Percentiles rank a stretch among this genome's conserved stretches.
phyloP scores from a whole-genome alignment of 2,888 invertebrate genomes.

The Lithophane semibrunnea region DNA sequence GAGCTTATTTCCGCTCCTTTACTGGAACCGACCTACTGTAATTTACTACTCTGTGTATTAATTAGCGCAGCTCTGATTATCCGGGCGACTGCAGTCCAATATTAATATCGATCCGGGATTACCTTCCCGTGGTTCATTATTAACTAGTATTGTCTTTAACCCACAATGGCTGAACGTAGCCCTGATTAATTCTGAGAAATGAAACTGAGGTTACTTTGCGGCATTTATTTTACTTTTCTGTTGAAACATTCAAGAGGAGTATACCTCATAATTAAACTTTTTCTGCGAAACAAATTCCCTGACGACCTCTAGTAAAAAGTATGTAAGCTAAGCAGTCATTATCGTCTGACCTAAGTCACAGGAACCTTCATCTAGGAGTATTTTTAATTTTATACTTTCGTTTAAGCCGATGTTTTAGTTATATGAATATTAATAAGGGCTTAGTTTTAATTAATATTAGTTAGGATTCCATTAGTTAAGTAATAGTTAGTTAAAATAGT shows the following conservation, averaged over 20 bases:
- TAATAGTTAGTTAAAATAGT: too few relatives aligned
- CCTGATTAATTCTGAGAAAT: slow-evolving; percentile 42
- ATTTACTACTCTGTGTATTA: neutral
- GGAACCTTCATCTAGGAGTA: too few relatives aligned
- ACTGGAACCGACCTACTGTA: slow-evolving; percentile 1
- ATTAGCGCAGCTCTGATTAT: slow-evolving; percentile 44
- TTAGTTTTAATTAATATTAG: too few relatives aligned
- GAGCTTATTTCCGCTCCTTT: neutral
- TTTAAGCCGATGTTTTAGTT: too few relatives aligned
- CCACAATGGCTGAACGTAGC: slow-evolving; percentile 26
- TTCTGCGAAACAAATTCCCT: neutral
- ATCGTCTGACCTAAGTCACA: too few relatives aligned
- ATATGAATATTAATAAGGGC: too few relatives aligned
- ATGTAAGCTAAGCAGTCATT: neutral
- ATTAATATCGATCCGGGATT: slow-evolving; percentile 59
- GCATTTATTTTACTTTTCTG: slow-evolving; percentile 13
- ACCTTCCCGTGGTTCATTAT: slow-evolving; percentile 31
- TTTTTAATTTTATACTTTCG: too few relatives aligned
- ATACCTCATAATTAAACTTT: neutral
- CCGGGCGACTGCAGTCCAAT: slow-evolving; percentile 35
- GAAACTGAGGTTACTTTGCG: slow-evolving; percentile 2
- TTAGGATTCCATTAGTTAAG: too few relatives aligned
- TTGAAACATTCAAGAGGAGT: neutral
- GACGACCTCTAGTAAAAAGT: neutral
- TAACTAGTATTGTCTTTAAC: slow-evolving; percentile 40